A percentile compares a stretch with the other conserved stretches of the same genome.
These are phyloP conservation scores for Triplophysa tibetana DNA, from an alignment of 2,113 vertebrate genomes.

Conservation along the genomic window DNA sequence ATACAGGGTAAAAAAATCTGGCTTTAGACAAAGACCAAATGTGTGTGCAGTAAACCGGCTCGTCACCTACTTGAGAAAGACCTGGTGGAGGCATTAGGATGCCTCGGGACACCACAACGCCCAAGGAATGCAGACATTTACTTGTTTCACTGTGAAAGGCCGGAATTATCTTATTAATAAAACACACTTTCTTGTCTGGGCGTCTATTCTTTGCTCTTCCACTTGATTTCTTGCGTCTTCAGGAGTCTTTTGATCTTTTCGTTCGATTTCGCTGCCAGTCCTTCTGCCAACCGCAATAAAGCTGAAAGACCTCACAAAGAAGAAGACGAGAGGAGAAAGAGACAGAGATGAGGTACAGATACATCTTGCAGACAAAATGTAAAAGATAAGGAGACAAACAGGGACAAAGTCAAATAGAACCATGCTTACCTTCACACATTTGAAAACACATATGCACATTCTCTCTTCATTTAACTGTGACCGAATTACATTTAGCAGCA, in stretches of 20 bases:
- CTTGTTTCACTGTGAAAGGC: not conserved
- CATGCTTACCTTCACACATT: not conserved
- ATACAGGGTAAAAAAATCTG: not conserved
- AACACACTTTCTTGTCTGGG: not conserved
- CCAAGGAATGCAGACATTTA: not conserved
- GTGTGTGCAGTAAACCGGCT: constrained; percentile 11
- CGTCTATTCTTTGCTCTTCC: not conserved
- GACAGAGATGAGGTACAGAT: constrained; percentile 7
- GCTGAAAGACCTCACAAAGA: constrained; percentile 18
- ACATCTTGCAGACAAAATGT: not conserved
- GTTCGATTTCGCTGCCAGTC: constrained; percentile 8
- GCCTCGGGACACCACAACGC: not conserved
- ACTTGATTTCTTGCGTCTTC: not conserved
- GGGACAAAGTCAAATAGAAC: not conserved
- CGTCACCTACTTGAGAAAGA: constrained; percentile 2
- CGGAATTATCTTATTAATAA: constrained; percentile 17
- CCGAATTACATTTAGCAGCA: constrained; percentile 27
- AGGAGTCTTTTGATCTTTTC: not conserved
- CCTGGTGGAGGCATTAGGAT: not conserved
- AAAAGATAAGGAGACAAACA: constrained; percentile 1
- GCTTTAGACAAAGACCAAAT: constrained; percentile 11
- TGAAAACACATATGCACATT: no score
- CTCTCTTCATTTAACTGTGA: no score
- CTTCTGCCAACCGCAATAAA: not conserved
- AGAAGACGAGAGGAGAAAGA: constrained; percentile 6